A percentile compares a stretch with the other conserved stretches of the same genome.
These are phyloP conservation scores for Harmothoe impar DNA, from an alignment of 2,888 invertebrate genomes.

Conservation along the genomic window DNA sequence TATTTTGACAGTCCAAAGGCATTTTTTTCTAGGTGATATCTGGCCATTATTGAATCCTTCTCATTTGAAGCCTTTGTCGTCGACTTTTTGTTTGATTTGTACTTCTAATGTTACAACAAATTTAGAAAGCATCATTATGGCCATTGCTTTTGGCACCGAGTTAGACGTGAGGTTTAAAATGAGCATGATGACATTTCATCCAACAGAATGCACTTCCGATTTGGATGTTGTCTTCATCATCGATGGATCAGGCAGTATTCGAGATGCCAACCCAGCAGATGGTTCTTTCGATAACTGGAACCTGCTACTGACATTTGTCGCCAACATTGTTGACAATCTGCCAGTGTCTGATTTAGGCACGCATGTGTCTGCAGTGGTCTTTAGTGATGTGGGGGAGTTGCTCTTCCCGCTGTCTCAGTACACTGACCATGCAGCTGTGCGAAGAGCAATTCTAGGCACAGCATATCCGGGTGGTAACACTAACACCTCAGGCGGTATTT, in stretches of 20 bases:
- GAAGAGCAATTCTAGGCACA: neutral
- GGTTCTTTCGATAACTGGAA: conserved; percentile 59
- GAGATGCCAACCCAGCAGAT: conserved; percentile 60
- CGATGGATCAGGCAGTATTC: conserved; percentile 61
- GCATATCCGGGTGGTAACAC: conserved; percentile 48
- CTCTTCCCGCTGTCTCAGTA: conserved; percentile 38
- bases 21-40: too few species aligned
- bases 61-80: too few species aligned
- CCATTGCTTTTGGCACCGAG: too few species aligned
- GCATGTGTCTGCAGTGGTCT: conserved; percentile 20
- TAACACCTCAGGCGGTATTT: conserved; percentile 44
- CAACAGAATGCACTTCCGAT: neutral
- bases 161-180: too few species aligned
- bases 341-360: conserved; percentile 11
- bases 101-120: too few species aligned
- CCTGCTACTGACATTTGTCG: conserved; percentile 50
- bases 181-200: neutral
- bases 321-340: conserved; percentile 48
- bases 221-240: conserved; percentile 61
- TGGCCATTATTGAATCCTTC: too few species aligned
- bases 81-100: too few species aligned
- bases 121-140: too few species aligned
- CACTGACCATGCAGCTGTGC: neutral
- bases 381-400: conserved; percentile 9
- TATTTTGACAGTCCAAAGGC: too few species aligned